Evolutionary conservation across 2,113 vertebrate species (phyloP).

Genomic region (Lamprotornis superbus): DNA sequence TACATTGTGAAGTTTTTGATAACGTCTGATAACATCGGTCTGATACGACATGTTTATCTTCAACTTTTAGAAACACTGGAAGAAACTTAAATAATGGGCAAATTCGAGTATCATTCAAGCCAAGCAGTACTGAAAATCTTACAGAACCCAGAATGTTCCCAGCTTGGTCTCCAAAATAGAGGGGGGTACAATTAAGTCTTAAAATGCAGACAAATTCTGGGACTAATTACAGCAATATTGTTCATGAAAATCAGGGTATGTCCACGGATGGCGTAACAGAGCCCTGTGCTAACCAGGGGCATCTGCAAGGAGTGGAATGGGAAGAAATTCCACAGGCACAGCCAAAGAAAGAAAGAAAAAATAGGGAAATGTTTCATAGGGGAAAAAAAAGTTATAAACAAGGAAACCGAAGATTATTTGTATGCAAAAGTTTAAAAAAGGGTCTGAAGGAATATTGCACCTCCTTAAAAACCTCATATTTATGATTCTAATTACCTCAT

Average conservation of each 20-base stretch:
- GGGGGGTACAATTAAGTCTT: not conserved
- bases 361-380: not conserved
- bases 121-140: not conserved
- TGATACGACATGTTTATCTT: fast-evolving
- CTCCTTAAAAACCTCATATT: slow-evolving; percentile 15
- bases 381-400: not conserved
- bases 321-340: not conserved
- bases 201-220: not conserved
- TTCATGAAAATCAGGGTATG: not conserved
- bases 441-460: not conserved
- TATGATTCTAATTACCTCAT: slow-evolving; percentile 29
- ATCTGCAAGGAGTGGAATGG: not conserved
- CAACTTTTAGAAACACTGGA: not conserved
- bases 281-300: not conserved
- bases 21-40: not conserved
- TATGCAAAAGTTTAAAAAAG: not conserved
- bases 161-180: not conserved
- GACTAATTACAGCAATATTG: not conserved
- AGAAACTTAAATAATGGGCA: not conserved
- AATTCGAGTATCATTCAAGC: not conserved
- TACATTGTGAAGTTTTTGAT: not conserved
- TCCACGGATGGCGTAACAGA: not conserved
- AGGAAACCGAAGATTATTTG: not conserved
- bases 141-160: not conserved
- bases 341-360: not conserved